These are phyloP conservation scores for Adineta ricciae DNA, from an alignment of 2,888 invertebrate genomes.

Conservation along the genomic window DNA sequence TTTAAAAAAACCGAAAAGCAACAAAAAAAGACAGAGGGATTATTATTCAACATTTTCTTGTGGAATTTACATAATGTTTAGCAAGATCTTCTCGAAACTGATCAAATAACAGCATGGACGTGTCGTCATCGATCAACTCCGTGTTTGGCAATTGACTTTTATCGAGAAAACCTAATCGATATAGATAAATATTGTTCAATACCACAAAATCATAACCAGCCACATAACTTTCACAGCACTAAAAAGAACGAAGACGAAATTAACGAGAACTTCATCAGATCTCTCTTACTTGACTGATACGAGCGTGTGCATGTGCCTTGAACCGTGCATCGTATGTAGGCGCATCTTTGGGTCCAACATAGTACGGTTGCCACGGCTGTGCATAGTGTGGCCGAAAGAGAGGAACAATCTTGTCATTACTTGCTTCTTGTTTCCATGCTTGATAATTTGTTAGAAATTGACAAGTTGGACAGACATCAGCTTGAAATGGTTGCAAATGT, in stretches of 20 bases:
- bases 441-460: slow-evolving; percentile 5
- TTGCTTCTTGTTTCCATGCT: slow-evolving; percentile 3
- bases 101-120: neutral
- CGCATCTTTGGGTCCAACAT: neutral
- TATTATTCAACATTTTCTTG: slow-evolving; percentile 4
- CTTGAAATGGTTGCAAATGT: neutral
- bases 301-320: slow-evolving; percentile 5
- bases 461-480: neutral
- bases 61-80: neutral
- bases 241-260: neutral
- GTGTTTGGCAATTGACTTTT: neutral
- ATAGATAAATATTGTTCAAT: neutral
- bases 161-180: slow-evolving; percentile 16
- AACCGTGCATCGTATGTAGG: neutral
- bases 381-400: slow-evolving; percentile 6
- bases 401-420: neutral
- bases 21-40: neutral
- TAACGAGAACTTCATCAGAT: no score
- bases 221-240: slow-evolving; percentile 3
- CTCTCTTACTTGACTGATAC: neutral
- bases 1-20: neutral
- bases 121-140: slow-evolving; percentile 13
- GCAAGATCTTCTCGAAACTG: neutral
- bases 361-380: neutral
- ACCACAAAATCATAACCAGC: slow-evolving; percentile 4